Percentiles rank a stretch among this genome's conserved stretches.
phyloP scores from a whole-genome alignment of 1,140 invertebrate genomes.

The Oppia nitens region DNA sequence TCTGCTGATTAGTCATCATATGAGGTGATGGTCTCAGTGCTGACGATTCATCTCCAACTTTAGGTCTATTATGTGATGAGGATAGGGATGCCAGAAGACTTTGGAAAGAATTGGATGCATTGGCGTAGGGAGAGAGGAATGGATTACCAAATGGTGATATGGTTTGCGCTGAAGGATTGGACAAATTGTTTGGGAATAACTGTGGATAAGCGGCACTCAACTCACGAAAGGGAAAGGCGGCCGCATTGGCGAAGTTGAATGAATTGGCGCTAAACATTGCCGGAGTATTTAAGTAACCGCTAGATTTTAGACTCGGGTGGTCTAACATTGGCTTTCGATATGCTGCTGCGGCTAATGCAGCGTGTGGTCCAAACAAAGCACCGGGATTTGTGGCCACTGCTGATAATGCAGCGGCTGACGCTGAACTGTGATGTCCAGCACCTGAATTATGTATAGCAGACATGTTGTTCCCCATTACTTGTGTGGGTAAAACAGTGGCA shows the following conservation, averaged over 20 bases:
- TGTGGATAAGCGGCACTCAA: conserved; percentile 9
- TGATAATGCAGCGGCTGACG: not conserved
- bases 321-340: conserved; percentile 3
- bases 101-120: conserved; percentile 14
- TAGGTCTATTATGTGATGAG: conserved; percentile 4
- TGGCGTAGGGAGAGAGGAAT: conserved; percentile 5
- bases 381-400: not conserved
- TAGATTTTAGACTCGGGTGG: not conserved
- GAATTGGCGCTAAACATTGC: conserved; percentile 4
- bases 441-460: not conserved
- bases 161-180: not conserved
- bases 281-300: not conserved
- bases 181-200: not conserved
- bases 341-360: conserved; percentile 6
- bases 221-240: conserved; percentile 8
- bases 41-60: not conserved
- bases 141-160: conserved; percentile 12
- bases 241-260: not conserved
- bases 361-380: conserved; percentile 8
- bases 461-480: not conserved
- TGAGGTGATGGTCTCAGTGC: not conserved
- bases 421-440: not conserved
- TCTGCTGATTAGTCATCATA: not conserved
- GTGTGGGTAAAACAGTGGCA: not conserved
- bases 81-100: conserved; percentile 16